Base-by-base conservation (phyloP, 2,888 invertebrate species). In the Lepidonotus clava region DNA sequence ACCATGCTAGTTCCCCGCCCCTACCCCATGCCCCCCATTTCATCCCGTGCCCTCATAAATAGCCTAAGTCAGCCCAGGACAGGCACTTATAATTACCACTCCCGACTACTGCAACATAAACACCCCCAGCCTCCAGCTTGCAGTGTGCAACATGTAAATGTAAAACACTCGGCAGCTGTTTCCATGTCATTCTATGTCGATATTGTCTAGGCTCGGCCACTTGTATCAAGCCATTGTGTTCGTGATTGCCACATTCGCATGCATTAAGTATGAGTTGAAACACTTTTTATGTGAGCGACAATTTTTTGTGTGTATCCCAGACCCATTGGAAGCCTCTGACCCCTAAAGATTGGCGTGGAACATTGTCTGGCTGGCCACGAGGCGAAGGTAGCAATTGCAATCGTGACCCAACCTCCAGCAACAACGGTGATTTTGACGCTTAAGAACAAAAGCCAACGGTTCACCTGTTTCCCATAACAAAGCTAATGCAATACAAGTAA, bases 211-310 rank as follows among this genome's bases (percentile, higher is more conserved):
- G n/a, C 1, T n/a, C 61, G 24, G 4, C 56, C 4, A 8, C 56
- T 14, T n/a, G 14, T 56, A 28, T 1, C 61, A 53, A 1, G 61
- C 61, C 61, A n/a, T 61, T 61, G 61, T 61, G 61, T 24, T 32
- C 28, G 61, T 61, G 61, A 61, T 61, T 61, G 61, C 61, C 61
- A 61, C 61, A 61, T 61, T 61, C 61, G 61, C 61, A 61, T 61
- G 61, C 61, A 61, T 61, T 61, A 61, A 61, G 61, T 28, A 61
- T 61, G 61, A 61, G 61, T 1, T 32, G 53, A 53, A n/a, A n/a
- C n/a, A n/a, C n/a, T 53, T 53, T 53, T 53, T 53, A 18, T 53
- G 53, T 18, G 53, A 6, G 53, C 21, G 53, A 18, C n/a, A 53
- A n/a, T 53, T n/a, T n/a, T n/a, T n/a, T 53, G 18, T 53, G 53